Evolutionary conservation across 2,888 invertebrate genomes (phyloP).

Genomic region (Reticulitermes lucifugus): DNA sequence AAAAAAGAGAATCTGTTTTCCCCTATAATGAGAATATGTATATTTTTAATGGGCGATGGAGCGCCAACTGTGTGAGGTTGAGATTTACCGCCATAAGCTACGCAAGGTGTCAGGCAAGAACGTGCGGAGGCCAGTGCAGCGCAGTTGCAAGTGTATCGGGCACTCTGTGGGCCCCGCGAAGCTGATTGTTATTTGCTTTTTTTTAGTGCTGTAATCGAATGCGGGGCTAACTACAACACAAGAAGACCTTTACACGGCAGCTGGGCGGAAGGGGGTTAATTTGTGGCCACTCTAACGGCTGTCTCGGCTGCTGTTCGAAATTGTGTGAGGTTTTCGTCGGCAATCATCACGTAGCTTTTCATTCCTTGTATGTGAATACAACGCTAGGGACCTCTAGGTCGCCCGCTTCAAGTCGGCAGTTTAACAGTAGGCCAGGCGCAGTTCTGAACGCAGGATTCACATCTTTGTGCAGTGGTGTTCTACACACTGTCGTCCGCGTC

Average conservation of each 20-base stretch:
- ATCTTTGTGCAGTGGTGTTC: too few species aligned
- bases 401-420: too few species aligned
- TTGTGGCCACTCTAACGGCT: background rate
- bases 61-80: too few species aligned
- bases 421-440: too few species aligned
- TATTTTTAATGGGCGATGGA: too few species aligned
- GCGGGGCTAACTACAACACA: constrained; percentile 54
- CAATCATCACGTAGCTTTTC: background rate
- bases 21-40: too few species aligned
- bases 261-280: constrained; percentile 8
- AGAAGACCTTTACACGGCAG: constrained; percentile 29
- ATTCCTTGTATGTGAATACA: background rate
- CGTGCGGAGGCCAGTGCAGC: constrained; percentile 1
- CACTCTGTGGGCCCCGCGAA: background rate
- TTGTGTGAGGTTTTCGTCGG: background rate
- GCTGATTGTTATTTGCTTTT: constrained; percentile 31
- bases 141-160: background rate
- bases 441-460: too few species aligned
- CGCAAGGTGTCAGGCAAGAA: too few species aligned
- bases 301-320: background rate
- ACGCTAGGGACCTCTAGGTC: background rate
- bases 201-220: constrained; percentile 59
- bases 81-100: too few species aligned
- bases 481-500: too few species aligned
- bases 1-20: too few species aligned